phyloP scores from a whole-genome alignment of 2,113 vertebrate genomes.

The Datnioides undecimradiatus region DNA sequence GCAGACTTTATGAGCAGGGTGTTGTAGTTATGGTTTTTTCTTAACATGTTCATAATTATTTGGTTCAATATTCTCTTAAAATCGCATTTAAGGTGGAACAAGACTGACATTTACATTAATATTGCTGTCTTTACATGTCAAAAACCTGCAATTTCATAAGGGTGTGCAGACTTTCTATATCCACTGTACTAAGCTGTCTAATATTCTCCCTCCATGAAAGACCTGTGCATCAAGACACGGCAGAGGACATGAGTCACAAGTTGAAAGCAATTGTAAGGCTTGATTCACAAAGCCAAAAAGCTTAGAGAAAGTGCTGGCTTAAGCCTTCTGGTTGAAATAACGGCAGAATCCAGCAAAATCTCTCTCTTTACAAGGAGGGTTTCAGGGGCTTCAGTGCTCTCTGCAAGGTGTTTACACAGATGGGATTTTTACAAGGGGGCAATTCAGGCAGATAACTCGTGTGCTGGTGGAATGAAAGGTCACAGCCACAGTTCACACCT shows the following conservation, averaged over 20 bases:
- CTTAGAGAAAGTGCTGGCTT: conserved; percentile 3
- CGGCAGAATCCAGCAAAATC: conserved; percentile 28
- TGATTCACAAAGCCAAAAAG: conserved; percentile 17
- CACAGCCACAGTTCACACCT: conserved; percentile 56
- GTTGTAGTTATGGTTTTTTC: too few species aligned
- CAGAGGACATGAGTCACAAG: conserved; percentile 20
- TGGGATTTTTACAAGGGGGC: conserved; percentile 51
- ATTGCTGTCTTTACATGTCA: too few species aligned
- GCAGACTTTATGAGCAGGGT: too few species aligned
- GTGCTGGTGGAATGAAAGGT: conserved; percentile 34
- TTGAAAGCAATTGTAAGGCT: conserved; percentile 11
- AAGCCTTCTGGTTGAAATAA: background rate
- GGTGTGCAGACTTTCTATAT: too few species aligned
- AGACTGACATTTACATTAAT: too few species aligned
- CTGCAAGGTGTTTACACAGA: conserved; percentile 63
- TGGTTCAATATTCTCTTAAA: too few species aligned
- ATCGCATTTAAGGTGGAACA: too few species aligned
- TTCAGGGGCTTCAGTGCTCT: conserved; percentile 14
- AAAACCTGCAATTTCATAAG: too few species aligned
- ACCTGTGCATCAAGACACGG: background rate
- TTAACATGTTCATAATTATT: too few species aligned
- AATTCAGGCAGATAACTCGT: conserved; percentile 43
- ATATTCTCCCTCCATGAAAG: background rate
- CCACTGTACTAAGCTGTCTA: background rate
- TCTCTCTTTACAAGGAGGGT: background rate